phyloP scores from a whole-genome alignment of 2,113 vertebrate species.

The Meriones unguiculatus region DNA sequence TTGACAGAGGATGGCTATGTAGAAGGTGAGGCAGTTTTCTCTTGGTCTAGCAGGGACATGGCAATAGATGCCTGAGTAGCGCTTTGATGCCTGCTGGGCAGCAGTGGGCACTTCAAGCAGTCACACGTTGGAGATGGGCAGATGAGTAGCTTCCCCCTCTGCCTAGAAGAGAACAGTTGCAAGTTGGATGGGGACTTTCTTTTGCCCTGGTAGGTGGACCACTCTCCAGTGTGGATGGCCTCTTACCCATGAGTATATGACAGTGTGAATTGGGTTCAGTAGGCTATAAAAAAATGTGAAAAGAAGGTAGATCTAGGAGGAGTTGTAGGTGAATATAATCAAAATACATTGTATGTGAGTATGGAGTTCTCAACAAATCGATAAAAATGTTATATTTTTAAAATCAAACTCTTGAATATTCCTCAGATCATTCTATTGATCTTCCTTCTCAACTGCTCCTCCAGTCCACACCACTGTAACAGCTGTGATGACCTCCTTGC shows the following conservation, averaged over 20 bases:
- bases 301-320: background rate
- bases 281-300: background rate
- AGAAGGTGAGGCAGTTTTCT: background rate
- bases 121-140: background rate
- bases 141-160: background rate
- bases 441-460: rapidly evolving
- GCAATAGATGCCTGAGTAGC: background rate
- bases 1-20: background rate
- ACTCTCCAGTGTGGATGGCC: background rate
- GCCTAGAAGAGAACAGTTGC: background rate
- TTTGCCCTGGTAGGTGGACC: background rate
- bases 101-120: background rate
- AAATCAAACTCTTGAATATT: background rate
- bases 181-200: background rate
- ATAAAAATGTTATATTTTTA: background rate
- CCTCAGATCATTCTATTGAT: background rate
- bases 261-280: background rate
- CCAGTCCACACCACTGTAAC: rapidly evolving
- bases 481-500: background rate
- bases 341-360: background rate
- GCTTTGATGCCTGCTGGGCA: background rate
- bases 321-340: background rate
- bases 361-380: background rate
- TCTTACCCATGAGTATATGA: too few species aligned
- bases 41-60: background rate